Conservation (phyloP, 1,140 invertebrate genomes). For the Drosophila ananassae region DNA sequence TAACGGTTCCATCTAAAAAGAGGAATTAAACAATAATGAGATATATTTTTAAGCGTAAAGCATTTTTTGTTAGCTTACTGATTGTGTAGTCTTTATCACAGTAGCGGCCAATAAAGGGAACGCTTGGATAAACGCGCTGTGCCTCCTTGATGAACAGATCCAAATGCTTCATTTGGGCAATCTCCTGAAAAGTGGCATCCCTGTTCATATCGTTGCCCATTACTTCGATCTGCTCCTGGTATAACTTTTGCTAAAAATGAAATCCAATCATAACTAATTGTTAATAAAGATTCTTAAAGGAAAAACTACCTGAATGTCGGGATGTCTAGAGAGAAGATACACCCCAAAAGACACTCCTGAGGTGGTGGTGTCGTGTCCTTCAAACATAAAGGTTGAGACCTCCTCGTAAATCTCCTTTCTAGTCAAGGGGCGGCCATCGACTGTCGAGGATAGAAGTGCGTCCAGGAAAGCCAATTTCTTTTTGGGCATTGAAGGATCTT, state of each 20-base stretch:
- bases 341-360: conserved; percentile 79
- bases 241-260: conserved; percentile 83
- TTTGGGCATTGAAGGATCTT: conserved; percentile 31
- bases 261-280: neutral
- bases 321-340: conserved; percentile 75
- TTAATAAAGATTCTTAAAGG: neutral
- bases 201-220: conserved; percentile 84
- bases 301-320: conserved; percentile 70
- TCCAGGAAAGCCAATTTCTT: conserved; percentile 76
- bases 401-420: conserved; percentile 89
- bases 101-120: conserved; percentile 87
- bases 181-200: conserved; percentile 85
- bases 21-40: neutral
- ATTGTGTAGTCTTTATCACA: conserved; percentile 69
- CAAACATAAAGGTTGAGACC: conserved; percentile 90
- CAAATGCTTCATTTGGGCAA: conserved; percentile 88
- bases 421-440: conserved; percentile 86
- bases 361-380: conserved; percentile 85
- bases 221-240: conserved; percentile 85
- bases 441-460: conserved; percentile 75
- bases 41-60: neutral
- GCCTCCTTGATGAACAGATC: conserved; percentile 88
- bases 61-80: conserved; percentile 36
- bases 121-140: conserved; percentile 88
- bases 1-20: conserved; percentile 52